Conservation (phyloP, 2,797 vertebrate species). For the Cercopithecus diana region DNA sequence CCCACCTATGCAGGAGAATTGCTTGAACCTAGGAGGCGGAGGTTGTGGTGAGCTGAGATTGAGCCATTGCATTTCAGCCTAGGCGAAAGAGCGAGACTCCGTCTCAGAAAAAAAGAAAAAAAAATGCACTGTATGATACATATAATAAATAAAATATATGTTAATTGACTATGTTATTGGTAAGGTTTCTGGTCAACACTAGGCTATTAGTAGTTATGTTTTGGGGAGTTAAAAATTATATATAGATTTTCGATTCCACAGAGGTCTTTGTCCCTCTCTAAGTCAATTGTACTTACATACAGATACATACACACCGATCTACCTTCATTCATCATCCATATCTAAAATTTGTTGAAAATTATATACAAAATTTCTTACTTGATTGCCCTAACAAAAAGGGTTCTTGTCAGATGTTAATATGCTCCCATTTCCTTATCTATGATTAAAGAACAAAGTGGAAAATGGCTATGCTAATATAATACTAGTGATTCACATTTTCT, state of each 20-base stretch:
- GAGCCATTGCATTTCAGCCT: no score
- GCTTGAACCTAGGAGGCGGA: no score
- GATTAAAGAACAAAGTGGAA: constrained; percentile 22
- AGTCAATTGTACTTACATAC: not conserved
- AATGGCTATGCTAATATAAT: not conserved
- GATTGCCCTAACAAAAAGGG: not conserved
- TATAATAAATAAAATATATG: not conserved
- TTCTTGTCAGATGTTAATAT: not conserved
- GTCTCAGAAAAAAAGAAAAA: no score
- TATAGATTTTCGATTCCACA: not conserved
- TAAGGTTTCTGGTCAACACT: not conserved
- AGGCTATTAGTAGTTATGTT: not conserved
- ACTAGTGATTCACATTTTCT: not conserved
- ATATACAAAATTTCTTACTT: not conserved
- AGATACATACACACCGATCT: not conserved
- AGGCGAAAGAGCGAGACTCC: no score
- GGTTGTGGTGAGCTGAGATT: no score
- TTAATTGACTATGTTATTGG: not conserved
- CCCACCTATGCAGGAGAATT: no score
- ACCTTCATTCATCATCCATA: not conserved
- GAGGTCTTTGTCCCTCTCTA: not conserved
- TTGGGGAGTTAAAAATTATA: not conserved
- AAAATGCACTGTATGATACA: not conserved
- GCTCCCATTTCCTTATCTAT: not conserved
- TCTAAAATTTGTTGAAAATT: not conserved